Evolutionary conservation across 2,888 invertebrate genomes (phyloP).

Genomic region (Leptinotarsa tumamoca): DNA sequence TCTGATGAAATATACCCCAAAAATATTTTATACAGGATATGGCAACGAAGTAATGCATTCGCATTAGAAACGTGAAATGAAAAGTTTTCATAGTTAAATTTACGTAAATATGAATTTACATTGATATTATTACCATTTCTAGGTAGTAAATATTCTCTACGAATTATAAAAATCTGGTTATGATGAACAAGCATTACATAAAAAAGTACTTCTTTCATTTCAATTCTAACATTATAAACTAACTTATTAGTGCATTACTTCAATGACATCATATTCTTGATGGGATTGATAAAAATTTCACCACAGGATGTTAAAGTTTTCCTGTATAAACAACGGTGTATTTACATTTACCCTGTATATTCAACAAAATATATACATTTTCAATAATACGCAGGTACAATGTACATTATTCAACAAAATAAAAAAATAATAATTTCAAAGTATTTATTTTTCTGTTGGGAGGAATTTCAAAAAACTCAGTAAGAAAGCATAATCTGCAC

Average conservation of each 20-base stretch:
- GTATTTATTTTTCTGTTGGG: slow-evolving; percentile 27
- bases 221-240: too few relatives aligned
- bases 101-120: too few relatives aligned
- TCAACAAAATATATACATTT: slow-evolving; percentile 50
- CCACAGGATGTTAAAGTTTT: background rate
- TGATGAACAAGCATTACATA: too few relatives aligned
- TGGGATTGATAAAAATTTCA: too few relatives aligned
- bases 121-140: too few relatives aligned
- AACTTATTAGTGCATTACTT: background rate
- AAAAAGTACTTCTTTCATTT: too few relatives aligned
- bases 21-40: background rate
- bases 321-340: slow-evolving; percentile 26
- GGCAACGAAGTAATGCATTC: background rate
- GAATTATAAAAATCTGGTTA: too few relatives aligned
- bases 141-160: too few relatives aligned
- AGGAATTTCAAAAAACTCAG: slow-evolving; percentile 15
- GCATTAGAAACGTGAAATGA: background rate
- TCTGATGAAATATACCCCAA: slow-evolving; percentile 2
- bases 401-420: slow-evolving; percentile 28
- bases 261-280: background rate
- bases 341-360: slow-evolving; percentile 28
- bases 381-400: slow-evolving; percentile 43
- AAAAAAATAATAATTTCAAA: slow-evolving; percentile 23
- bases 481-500: slow-evolving; percentile 4
- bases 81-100: too few relatives aligned